Percentiles rank a stretch among this genome's conserved stretches.
Evolutionary conservation across 2,888 invertebrate species (phyloP).

Genomic region (Drosophila longiperda): DNA sequence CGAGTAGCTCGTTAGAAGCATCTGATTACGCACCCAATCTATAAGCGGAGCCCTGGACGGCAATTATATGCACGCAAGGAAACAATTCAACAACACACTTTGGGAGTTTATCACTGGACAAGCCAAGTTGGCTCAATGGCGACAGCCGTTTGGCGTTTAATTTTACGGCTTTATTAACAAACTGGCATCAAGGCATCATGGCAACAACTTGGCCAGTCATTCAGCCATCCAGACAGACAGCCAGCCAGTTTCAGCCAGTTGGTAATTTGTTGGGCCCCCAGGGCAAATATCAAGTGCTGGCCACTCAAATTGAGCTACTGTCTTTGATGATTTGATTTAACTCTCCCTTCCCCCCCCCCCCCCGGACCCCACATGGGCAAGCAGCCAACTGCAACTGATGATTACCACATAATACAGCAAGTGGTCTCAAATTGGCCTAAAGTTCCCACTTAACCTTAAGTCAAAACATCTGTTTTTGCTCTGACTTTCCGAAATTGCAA

Average conservation of each 20-base stretch:
- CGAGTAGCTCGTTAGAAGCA: constrained; percentile 35
- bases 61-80: constrained; percentile 78
- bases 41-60: constrained; percentile 26
- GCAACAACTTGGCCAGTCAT: constrained; percentile 6
- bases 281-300: constrained; percentile 51
- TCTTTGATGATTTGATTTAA: constrained; percentile 57
- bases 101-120: constrained; percentile 70
- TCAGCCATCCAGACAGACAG: constrained; percentile 15
- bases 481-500: background rate
- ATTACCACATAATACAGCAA: constrained; percentile 14
- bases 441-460: constrained; percentile 6
- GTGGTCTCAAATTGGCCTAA: background rate
- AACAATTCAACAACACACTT: constrained; percentile 73
- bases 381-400: constrained; percentile 21
- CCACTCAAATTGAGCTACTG: constrained; percentile 66
- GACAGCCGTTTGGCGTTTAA: constrained; percentile 70
- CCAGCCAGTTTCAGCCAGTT: constrained; percentile 23
- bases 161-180: constrained; percentile 77
- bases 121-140: constrained; percentile 21
- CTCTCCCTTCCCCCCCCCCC: constrained; percentile 12
- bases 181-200: constrained; percentile 29
- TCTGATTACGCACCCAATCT: constrained; percentile 59
- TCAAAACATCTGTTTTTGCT: background rate
- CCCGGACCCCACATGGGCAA: constrained; percentile 10
- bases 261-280: constrained; percentile 72